Percentiles rank a stretch among this genome's conserved stretches.
Evolutionary conservation across 2,888 invertebrate species (phyloP).

Genomic region (Furcula furcula): DNA sequence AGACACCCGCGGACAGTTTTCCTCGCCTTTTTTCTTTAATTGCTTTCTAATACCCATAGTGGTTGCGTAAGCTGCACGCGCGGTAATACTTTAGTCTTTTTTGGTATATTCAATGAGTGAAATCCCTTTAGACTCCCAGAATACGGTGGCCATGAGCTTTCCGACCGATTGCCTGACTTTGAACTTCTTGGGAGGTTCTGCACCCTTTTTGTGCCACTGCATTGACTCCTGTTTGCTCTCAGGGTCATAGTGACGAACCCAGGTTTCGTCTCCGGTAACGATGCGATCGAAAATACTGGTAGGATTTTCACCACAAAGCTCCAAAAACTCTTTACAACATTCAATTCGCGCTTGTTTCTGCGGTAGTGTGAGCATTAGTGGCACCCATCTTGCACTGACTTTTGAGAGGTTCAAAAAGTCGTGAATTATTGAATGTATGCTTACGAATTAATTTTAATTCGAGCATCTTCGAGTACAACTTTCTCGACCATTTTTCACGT

Average conservation of each 20-base stretch:
- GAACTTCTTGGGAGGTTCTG: conserved; percentile 1
- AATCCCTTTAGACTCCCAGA: conserved; percentile 3
- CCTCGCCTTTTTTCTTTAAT: not conserved
- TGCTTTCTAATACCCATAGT: not conserved
- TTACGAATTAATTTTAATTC: not conserved
- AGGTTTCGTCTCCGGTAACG: not conserved
- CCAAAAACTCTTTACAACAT: not conserved
- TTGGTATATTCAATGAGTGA: conserved; percentile 1
- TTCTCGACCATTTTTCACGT: not conserved
- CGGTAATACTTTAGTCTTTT: conserved; percentile 3
- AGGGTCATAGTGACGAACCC: conserved; percentile 12
- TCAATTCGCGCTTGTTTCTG: too few relatives aligned
- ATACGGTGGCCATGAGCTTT: conserved; percentile 1
- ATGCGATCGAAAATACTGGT: too few relatives aligned
- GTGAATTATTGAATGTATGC: not conserved
- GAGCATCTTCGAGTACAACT: not conserved
- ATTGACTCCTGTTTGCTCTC: conserved; percentile 7
- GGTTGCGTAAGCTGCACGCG: conserved; percentile 4
- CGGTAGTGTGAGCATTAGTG: not conserved
- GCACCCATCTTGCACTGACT: not conserved
- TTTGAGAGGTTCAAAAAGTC: not conserved
- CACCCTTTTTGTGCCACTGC: conserved; percentile 10
- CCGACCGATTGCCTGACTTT: not conserved
- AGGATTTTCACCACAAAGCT: not conserved
- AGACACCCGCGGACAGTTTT: not conserved